phyloP scores from a whole-genome alignment of 2,113 vertebrate species.

The Chamaea fasciata region DNA sequence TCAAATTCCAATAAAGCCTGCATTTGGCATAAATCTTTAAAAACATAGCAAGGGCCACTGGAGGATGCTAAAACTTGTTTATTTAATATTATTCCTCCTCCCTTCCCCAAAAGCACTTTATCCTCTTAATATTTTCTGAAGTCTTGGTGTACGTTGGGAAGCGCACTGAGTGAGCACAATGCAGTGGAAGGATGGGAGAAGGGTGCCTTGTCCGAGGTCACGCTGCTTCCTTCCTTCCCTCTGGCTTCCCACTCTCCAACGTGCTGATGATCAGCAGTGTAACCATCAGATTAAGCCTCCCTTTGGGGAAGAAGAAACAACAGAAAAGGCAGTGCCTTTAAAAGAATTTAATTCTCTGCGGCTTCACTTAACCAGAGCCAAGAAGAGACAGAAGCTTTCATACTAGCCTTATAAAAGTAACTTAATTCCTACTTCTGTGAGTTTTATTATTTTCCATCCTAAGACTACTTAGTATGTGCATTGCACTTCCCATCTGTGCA shows the following conservation, averaged over 20 bases:
- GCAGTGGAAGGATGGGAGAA: background rate
- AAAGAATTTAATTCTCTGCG: background rate
- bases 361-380: background rate
- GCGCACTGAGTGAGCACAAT: accelerated
- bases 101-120: constrained; percentile 11
- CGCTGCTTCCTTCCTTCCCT: background rate
- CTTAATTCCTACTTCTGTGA: background rate
- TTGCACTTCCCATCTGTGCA: background rate
- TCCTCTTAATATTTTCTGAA: constrained; percentile 30
- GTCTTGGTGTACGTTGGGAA: background rate
- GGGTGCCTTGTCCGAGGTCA: accelerated
- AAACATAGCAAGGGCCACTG: constrained; percentile 51
- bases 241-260: background rate
- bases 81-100: constrained; percentile 40
- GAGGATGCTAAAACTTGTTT: constrained; percentile 56
- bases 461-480: background rate
- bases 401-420: background rate
- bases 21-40: constrained; percentile 67
- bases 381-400: background rate
- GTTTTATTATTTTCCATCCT: background rate
- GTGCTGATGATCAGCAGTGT: background rate
- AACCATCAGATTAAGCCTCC: background rate
- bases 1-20: constrained; percentile 65
- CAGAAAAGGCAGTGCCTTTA: background rate
- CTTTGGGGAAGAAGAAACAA: background rate